These are phyloP conservation scores for Heliconius hermathena DNA, from an alignment of 1,140 invertebrate genomes.

Conservation along the genomic window DNA sequence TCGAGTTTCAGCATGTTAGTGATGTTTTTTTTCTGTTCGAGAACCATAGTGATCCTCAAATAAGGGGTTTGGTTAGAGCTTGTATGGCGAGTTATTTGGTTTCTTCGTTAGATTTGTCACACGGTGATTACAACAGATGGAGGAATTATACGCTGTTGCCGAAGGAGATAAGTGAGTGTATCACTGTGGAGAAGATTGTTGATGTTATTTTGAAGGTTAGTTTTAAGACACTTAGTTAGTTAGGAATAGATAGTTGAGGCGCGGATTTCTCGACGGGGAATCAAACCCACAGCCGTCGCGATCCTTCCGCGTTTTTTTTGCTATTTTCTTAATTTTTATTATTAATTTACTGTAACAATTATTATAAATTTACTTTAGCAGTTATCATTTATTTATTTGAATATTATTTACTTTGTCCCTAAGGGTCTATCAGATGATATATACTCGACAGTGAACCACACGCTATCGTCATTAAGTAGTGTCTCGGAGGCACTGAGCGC, in stretches of 20 bases:
- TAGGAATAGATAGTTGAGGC: too few species aligned
- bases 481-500: conserved; percentile 85
- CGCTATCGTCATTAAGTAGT: conserved; percentile 82
- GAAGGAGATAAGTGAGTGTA: conserved; percentile 64
- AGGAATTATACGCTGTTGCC: conserved; percentile 63
- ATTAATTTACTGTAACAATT: not conserved
- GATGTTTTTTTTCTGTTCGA: conserved; percentile 87
- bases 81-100: conserved; percentile 87
- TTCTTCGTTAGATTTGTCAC: conserved; percentile 83
- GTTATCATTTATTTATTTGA: not conserved
- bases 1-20: conserved; percentile 83
- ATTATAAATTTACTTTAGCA: too few species aligned
- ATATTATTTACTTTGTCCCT: conserved; percentile 39
- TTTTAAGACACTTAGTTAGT: not conserved
- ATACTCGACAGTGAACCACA: conserved; percentile 86
- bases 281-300: not conserved
- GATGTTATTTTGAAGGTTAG: conserved; percentile 82
- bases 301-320: not conserved
- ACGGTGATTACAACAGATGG: conserved; percentile 82
- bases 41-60: conserved; percentile 90
- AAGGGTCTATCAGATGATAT: conserved; percentile 87
- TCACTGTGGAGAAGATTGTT: conserved; percentile 80
- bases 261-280: too few species aligned
- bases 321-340: too few species aligned
- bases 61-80: conserved; percentile 87